phyloP scores from a whole-genome alignment of 2,113 vertebrate species.

The Dicentrarchus labrax region DNA sequence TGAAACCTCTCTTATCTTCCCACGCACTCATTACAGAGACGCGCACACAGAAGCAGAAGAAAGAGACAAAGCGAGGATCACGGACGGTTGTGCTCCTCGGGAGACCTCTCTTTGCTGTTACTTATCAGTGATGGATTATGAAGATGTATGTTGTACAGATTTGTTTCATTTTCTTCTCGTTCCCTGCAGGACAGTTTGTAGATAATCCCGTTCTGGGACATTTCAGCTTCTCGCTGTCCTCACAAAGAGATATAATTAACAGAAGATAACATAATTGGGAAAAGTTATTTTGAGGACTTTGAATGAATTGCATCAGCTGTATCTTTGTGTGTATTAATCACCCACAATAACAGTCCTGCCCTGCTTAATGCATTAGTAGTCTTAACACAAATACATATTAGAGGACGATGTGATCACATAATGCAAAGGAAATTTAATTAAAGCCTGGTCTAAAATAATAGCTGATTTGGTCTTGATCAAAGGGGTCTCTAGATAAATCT shows the following conservation, averaged over 20 bases:
- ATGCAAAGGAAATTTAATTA: constrained; percentile 23
- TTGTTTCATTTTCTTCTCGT: constrained; percentile 51
- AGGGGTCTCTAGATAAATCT: neutral
- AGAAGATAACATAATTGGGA: constrained; percentile 44
- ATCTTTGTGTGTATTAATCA: constrained; percentile 36
- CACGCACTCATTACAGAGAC: constrained; percentile 68
- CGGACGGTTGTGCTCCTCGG: constrained; percentile 17
- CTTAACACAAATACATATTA: neutral
- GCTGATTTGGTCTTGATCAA: neutral
- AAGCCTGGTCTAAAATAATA: constrained; percentile 15
- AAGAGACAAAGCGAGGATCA: constrained; percentile 54
- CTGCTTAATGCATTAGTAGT: constrained; percentile 7
- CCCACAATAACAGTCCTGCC: constrained; percentile 5
- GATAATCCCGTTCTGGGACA: constrained; percentile 61
- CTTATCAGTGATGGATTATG: constrained; percentile 44
- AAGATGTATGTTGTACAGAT: constrained; percentile 52
- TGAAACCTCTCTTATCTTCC: constrained; percentile 72
- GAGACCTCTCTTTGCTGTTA: constrained; percentile 28
- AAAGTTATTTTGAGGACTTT: neutral
- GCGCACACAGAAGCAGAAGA: constrained; percentile 26
- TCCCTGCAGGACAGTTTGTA: constrained; percentile 46
- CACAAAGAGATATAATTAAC: constrained; percentile 59
- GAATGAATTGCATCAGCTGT: constrained; percentile 55
- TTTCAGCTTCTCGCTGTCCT: constrained; percentile 30
- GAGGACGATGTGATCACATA: constrained; percentile 8